These are phyloP conservation scores for Philhelius pedissequus DNA, from an alignment of 2,888 invertebrate species.

Conservation along the genomic window DNA sequence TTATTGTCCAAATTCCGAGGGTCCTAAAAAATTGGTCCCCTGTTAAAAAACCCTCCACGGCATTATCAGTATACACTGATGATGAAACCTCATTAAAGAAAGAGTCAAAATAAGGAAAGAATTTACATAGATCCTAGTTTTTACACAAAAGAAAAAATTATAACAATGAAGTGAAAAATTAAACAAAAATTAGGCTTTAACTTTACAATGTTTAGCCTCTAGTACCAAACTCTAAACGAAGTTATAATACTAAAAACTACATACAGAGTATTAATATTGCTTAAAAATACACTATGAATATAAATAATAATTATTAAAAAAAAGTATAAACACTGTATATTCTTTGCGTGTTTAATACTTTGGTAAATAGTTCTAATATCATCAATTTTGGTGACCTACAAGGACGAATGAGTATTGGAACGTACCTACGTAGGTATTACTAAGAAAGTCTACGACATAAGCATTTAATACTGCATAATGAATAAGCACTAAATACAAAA, in stretches of 20 bases:
- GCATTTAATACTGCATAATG: conserved; percentile 1
- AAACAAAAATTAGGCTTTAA: background rate
- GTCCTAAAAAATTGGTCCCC: no score
- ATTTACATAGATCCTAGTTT: no score
- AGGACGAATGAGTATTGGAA: background rate
- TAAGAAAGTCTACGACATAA: background rate
- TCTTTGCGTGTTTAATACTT: background rate
- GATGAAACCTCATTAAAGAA: no score
- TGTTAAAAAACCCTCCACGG: no score
- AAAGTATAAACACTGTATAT: background rate
- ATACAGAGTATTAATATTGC: no score
- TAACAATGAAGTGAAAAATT: no score
- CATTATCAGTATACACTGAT: no score
- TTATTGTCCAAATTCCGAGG: no score
- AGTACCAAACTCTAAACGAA: background rate
- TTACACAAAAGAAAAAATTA: no score
- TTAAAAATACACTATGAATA: background rate
- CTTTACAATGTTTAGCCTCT: background rate
- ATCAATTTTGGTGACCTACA: background rate
- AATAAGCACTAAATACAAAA: conserved; percentile 47
- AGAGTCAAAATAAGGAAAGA: no score
- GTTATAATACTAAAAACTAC: no score
- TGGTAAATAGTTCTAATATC: background rate
- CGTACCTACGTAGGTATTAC: background rate
- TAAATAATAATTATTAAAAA: background rate